Percentiles rank a stretch among this genome's conserved stretches.
phyloP scores from a whole-genome alignment of 2,113 vertebrate species.

The Gulo gulo region DNA sequence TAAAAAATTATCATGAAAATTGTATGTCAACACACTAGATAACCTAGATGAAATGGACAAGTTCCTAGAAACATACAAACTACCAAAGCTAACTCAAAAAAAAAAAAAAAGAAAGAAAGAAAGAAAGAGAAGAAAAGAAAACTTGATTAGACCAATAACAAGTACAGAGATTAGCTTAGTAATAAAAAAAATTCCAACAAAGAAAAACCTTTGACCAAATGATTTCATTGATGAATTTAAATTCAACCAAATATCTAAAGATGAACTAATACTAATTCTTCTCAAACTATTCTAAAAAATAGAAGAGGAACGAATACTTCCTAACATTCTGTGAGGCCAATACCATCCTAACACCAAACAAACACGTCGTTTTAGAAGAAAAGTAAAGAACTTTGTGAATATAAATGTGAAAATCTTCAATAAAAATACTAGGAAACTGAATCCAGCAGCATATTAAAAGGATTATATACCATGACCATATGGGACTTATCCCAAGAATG shows the following conservation, averaged over 20 bases:
- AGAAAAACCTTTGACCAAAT: not conserved
- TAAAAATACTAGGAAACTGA: not conserved
- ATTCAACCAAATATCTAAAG: not conserved
- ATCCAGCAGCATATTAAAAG: not conserved
- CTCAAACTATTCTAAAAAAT: not conserved
- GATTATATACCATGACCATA: not conserved
- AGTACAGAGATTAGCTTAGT: not conserved
- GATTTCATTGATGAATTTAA: not conserved
- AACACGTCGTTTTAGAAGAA: not conserved
- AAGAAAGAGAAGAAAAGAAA: not conserved
- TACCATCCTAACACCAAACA: not conserved
- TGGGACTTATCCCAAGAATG: not conserved
- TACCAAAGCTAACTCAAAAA: not conserved
- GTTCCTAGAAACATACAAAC: not conserved
- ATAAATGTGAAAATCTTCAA: not conserved
- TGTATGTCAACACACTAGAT: not conserved
- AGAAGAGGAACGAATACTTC: not conserved
- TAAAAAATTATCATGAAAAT: not conserved
- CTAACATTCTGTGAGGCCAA: not conserved
- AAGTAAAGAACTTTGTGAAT: not conserved
- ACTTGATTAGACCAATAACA: not conserved
- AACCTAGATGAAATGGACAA: not conserved
- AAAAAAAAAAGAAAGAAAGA: not conserved
- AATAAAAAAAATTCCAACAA: not conserved
- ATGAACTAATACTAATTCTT: not conserved